Conservation (phyloP, 2,113 vertebrate genomes). For the Callopanchax toddi region DNA sequence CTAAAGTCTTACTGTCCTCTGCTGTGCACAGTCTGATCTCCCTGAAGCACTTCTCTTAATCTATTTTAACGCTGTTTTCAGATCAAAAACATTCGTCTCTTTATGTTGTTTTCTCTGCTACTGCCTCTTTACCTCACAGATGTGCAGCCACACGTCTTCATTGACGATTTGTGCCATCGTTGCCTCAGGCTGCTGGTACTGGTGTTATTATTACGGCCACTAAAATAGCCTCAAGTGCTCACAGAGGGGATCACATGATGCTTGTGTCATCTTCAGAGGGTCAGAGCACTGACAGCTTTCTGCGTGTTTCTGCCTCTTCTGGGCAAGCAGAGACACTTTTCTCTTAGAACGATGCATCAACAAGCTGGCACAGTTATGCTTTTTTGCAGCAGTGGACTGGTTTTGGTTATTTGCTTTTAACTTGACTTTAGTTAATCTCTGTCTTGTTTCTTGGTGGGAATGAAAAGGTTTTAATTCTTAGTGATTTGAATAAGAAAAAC, state of each 20-base stretch:
- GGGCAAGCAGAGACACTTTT: neutral
- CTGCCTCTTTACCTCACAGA: slow-evolving; percentile 13
- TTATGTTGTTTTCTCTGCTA: neutral
- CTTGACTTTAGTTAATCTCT: neutral
- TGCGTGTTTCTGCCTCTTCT: neutral
- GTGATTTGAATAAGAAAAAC: neutral
- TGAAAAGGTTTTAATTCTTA: neutral
- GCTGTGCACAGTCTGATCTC: slow-evolving; percentile 1
- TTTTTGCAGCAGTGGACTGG: too few relatives aligned
- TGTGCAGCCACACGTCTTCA: neutral
- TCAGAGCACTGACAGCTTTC: neutral
- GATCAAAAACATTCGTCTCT: neutral
- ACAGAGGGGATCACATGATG: slow-evolving; percentile 35
- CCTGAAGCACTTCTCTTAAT: neutral
- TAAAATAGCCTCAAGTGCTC: slow-evolving; percentile 23
- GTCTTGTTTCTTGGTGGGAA: neutral
- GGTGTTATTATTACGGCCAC: slow-evolving; percentile 5
- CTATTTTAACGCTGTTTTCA: neutral
- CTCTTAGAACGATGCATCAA: neutral
- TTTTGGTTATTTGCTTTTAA: neutral
- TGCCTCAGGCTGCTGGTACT: slow-evolving; percentile 15
- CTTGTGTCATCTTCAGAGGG: slow-evolving; percentile 19
- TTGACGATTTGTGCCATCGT: slow-evolving; percentile 5
- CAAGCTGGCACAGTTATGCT: neutral
- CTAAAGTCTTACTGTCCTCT: neutral